A percentile compares a stretch with the other conserved stretches of the same genome.
These are phyloP conservation scores for Saxidomus purpurata DNA, from an alignment of 1,140 invertebrate genomes.

Conservation along the genomic window DNA sequence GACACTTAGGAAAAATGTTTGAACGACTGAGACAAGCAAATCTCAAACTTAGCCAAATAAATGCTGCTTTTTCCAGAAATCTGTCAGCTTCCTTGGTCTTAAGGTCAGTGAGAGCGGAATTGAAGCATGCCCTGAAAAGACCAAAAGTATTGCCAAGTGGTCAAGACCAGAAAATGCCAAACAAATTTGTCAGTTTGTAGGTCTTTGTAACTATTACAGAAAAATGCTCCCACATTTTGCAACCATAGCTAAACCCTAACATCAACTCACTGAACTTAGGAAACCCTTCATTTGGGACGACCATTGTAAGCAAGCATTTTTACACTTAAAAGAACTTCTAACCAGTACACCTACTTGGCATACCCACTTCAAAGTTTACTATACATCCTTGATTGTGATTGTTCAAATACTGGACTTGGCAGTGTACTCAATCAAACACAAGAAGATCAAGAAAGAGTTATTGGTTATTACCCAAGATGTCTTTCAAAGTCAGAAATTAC, in stretches of 20 bases:
- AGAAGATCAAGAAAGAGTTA: background rate
- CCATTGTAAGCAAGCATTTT: background rate
- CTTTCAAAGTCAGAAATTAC: slow-evolving; percentile 21
- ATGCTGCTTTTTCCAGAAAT: slow-evolving; percentile 45
- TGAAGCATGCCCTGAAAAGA: background rate
- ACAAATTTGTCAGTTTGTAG: slow-evolving; percentile 30
- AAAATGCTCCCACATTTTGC: slow-evolving; percentile 37
- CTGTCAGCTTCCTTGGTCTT: background rate
- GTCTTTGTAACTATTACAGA: slow-evolving; percentile 20
- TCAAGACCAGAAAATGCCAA: background rate
- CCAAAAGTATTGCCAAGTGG: background rate
- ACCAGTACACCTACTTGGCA: background rate
- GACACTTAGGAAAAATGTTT: slow-evolving; percentile 81
- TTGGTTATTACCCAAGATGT: slow-evolving; percentile 4
- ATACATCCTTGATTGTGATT: slow-evolving; percentile 29
- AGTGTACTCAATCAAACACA: background rate
- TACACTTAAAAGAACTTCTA: slow-evolving; percentile 1
- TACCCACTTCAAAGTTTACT: background rate
- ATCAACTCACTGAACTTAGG: slow-evolving; percentile 11
- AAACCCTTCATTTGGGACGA: slow-evolving; percentile 6
- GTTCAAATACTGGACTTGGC: background rate
- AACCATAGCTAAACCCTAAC: slow-evolving; percentile 20
- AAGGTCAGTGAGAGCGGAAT: background rate
- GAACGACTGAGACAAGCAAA: slow-evolving; percentile 74
- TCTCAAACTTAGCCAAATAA: slow-evolving; percentile 66